Base-by-base conservation (phyloP, 2,797 vertebrate genomes). In the Periparus ater region DNA sequence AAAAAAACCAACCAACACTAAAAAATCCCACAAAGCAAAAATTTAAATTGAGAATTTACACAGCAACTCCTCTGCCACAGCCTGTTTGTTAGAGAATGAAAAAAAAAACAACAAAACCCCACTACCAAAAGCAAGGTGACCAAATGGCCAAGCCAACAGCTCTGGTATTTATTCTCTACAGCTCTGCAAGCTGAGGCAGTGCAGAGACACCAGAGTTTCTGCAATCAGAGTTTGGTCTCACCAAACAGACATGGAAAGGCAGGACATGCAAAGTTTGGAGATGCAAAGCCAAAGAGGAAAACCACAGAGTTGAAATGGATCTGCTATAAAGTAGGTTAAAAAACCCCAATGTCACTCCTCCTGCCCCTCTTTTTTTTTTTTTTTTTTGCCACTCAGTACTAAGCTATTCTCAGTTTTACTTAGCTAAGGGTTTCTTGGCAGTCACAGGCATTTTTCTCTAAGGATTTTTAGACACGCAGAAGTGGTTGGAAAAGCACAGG, bases 61-160 rank as follows among this genome's bases (percentile, higher is more conserved):
- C 72, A 88, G 57, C 70, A 66, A 38, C 51, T 75, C 47, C n/a
- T 83, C 58, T 30, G 4, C 70, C 40, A 17, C 19, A 80, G n/a
- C n/a, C 72, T 63, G 3, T 29, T 78, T 60, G 22, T 18, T 53
- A 38, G 40, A 42, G 23, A 51, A 36, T 18, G 38, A 27, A 45
- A 65, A 65, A 58, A 48, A 44, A 73, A 40, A 0, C 12, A 38
- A 38, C 38, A 11, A 38, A 38, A 12, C 36, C 0, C 1, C 40
- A 26, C 20, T 36, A 42, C 27, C 50, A 68, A 68, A 50, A 78
- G 54, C 62, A 83, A 21, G 62, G 22, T n/a, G 72, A 89, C 93
- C 92, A 95, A 94, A 93, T 89, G 95, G 92, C 65, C 82, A 54
- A 75, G 32, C 50, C 75, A 55, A 81, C 58, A 92, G 79, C 93